These are phyloP conservation scores for Nomia melanderi DNA, from an alignment of 1,140 invertebrate genomes.

Conservation along the genomic window DNA sequence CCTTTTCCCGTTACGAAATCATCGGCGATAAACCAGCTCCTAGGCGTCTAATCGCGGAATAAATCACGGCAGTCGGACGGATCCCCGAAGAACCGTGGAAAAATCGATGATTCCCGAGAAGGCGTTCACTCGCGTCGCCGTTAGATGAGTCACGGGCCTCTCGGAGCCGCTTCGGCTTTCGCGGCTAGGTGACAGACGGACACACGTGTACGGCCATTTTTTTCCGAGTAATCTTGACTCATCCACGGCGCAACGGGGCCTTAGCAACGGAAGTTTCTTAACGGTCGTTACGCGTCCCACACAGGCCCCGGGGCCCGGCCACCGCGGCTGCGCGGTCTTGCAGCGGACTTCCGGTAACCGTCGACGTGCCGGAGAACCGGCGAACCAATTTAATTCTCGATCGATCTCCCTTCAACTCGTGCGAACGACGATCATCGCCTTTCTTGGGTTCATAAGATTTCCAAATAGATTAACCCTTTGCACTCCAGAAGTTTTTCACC, in stretches of 20 bases:
- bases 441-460: too few species aligned
- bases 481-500: too few species aligned
- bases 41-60: too few species aligned
- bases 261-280: conserved; percentile 51
- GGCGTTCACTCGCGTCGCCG: conserved; percentile 33
- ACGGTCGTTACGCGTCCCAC: conserved; percentile 37
- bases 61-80: background rate
- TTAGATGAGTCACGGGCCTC: conserved; percentile 45
- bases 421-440: too few species aligned
- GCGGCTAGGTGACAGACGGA: background rate
- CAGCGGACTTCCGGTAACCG: conserved; percentile 34
- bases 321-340: conserved; percentile 7
- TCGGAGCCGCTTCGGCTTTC: conserved; percentile 32
- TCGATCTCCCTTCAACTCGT: too few species aligned
- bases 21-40: too few species aligned
- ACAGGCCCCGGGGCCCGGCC: background rate
- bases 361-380: conserved; percentile 18
- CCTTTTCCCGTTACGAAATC: too few species aligned
- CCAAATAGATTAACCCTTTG: too few species aligned
- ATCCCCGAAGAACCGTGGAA: background rate
- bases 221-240: conserved; percentile 52
- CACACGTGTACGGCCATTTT: background rate
- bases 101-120: conserved; percentile 36
- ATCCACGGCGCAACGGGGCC: conserved; percentile 16
- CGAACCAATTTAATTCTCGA: too few species aligned